A percentile compares a stretch with the other conserved stretches of the same genome.
These are phyloP conservation scores for Drosophila miranda DNA, from an alignment of 1,140 invertebrate genomes.

Conservation along the genomic window DNA sequence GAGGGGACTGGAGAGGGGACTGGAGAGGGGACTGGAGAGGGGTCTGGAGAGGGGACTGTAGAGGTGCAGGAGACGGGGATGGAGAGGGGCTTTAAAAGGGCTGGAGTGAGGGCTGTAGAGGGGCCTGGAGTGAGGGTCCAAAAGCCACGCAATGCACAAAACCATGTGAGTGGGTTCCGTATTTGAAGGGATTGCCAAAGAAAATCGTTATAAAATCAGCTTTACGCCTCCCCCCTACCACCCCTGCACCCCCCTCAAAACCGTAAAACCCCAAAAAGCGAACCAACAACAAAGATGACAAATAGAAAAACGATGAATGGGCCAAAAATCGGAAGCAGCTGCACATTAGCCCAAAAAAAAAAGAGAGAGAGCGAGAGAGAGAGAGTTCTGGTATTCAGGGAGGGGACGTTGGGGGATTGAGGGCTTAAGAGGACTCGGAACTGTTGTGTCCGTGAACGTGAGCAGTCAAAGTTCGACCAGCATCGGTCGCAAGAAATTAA, in stretches of 20 bases:
- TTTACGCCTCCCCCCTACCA: conserved; percentile 16
- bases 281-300: conserved; percentile 32
- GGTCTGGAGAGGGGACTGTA: neutral
- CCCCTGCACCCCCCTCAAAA: neutral
- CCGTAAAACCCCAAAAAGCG: neutral
- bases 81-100: too few species aligned
- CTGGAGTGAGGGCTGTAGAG: too few species aligned
- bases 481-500: conserved; percentile 59
- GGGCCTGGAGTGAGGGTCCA: too few species aligned
- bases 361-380: neutral
- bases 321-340: conserved; percentile 46
- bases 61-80: neutral
- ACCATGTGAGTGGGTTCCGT: conserved; percentile 42
- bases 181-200: conserved; percentile 23
- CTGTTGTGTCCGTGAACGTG: conserved; percentile 32
- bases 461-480: conserved; percentile 45
- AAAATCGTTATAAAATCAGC: conserved; percentile 68
- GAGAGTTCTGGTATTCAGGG: neutral
- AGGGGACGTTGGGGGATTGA: too few species aligned
- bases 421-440: too few species aligned
- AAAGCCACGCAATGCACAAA: conserved; percentile 48
- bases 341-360: conserved; percentile 42
- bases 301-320: conserved; percentile 45
- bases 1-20: too few species aligned
- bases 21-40: neutral